Conservation (phyloP, 2,113 vertebrate genomes). For the Gasterosteus nipponicus region DNA sequence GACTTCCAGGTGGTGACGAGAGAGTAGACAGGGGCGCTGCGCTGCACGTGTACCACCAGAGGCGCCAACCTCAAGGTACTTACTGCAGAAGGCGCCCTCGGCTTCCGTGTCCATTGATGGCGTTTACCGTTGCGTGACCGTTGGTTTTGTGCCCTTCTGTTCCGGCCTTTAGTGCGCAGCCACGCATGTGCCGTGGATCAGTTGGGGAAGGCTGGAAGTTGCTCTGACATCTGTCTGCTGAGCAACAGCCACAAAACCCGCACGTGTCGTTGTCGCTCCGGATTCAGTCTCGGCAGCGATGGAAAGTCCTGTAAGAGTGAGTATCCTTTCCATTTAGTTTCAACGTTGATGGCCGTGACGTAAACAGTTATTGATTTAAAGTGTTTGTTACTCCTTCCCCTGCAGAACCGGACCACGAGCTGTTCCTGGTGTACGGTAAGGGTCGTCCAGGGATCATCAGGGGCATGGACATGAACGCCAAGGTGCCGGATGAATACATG, state of each 20-base stretch:
- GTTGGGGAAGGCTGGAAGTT: constrained; percentile 91
- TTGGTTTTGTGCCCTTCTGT: constrained; percentile 12
- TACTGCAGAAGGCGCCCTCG: neutral
- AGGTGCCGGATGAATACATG: constrained; percentile 96
- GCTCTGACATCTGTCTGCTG: constrained; percentile 95
- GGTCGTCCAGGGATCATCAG: constrained; percentile 95
- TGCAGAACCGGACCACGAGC: constrained; percentile 93
- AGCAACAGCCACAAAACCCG: constrained; percentile 95
- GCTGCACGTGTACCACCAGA: constrained; percentile 95
- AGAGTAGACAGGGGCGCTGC: constrained; percentile 93
- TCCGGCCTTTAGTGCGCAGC: constrained; percentile 85
- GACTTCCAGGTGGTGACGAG: constrained; percentile 93
- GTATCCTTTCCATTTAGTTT: constrained; percentile 29
- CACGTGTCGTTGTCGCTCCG: constrained; percentile 94
- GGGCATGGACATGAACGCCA: constrained; percentile 96
- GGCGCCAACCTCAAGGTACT: constrained; percentile 92
- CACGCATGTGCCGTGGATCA: constrained; percentile 92
- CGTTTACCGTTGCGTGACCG: neutral
- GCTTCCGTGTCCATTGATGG: neutral
- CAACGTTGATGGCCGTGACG: neutral
- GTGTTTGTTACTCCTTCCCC: neutral
- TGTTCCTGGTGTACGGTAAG: constrained; percentile 95
- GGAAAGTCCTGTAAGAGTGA: constrained; percentile 98
- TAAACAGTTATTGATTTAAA: neutral
- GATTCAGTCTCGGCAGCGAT: constrained; percentile 94